A percentile compares a stretch with the other conserved stretches of the same genome.
Conservation (phyloP, 2,888 invertebrate species). For the Prosopocoilus inquinatus region DNA sequence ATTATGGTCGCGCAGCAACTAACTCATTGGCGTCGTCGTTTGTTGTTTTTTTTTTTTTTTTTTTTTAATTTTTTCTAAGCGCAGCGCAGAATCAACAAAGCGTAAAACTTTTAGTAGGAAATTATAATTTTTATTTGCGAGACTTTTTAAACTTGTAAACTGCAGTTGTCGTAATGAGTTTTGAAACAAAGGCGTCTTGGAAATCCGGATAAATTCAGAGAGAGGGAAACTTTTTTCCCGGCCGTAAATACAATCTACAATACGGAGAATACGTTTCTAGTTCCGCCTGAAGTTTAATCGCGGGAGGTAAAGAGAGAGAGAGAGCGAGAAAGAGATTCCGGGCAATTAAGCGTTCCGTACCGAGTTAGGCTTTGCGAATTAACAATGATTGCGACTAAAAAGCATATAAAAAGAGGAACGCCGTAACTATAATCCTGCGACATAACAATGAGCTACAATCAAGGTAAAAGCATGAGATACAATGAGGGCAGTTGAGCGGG, state of each 20-base stretch:
- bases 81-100: constrained; percentile 32
- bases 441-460: constrained; percentile 44
- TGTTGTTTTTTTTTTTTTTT: constrained; percentile 26
- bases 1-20: not conserved
- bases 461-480: constrained; percentile 38
- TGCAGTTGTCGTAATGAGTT: constrained; percentile 38
- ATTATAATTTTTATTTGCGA: constrained; percentile 40
- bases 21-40: not conserved
- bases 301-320: constrained; percentile 23
- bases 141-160: constrained; percentile 39
- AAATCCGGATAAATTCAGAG: constrained; percentile 35
- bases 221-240: constrained; percentile 32
- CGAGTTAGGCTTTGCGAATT: constrained; percentile 24
- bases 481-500: constrained; percentile 33
- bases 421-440: constrained; percentile 37
- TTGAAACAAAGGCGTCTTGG: constrained; percentile 36
- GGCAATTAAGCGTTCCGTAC: constrained; percentile 37
- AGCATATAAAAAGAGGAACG: constrained; percentile 15
- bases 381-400: constrained; percentile 25
- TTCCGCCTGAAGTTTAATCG: constrained; percentile 37
- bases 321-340: constrained; percentile 27
- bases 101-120: constrained; percentile 36
- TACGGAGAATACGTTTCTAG: constrained; percentile 34
- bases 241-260: constrained; percentile 31
- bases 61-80: constrained; percentile 28